Evolutionary conservation across 2,888 invertebrate species (phyloP), one percentile per base, ranked within the genome.

Genomic region (Sarcophaga variegata): DNA sequence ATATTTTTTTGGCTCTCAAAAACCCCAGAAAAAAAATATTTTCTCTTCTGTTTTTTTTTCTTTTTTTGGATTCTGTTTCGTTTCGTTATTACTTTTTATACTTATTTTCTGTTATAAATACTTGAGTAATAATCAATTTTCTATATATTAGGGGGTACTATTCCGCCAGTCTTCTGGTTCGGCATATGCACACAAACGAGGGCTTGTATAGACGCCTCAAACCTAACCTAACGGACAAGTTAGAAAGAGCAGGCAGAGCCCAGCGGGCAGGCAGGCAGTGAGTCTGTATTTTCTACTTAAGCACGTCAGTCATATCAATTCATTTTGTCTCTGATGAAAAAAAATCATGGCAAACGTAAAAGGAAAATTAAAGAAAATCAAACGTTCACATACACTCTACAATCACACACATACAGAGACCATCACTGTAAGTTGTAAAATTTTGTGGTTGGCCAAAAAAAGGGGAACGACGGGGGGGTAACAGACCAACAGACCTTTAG

Each of bases 221-320:
- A 22, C 22, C 22, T 22, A 22, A 22, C 1, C 22, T 22, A 22
- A 22, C 1, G 8, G 37, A 37, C 37, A 37, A 37, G 8, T 10
- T 2, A 37, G 37, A 0, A 8, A 37, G 10, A 37, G 3, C 37
- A 37, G 37, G 6, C 37, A 37, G 37, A 14, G 14, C 1, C 49
- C 14, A 4, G 49, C 49, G 2, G 14, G 14, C 49, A 49, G 49
- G 0, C 12, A 1, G 14, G 14, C 17, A 54, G 17, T 12, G 14
- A 54, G 17, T 54, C 71, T 72, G 67, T 76, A 81, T 81, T 78
- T 86, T 78, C 70, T 62, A 70, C 81, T 78, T 71, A 78, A 60
- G 74, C 83, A 86, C 81, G 81, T 86, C 86, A 83, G 81, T 86
- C 86, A 83, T 81, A 75, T 78, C 81, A 83, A 86, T 83, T 86